Evolutionary conservation across 1,140 invertebrate species (phyloP), one percentile per base, ranked within the genome.

Genomic region (Heliconius nattereri): DNA sequence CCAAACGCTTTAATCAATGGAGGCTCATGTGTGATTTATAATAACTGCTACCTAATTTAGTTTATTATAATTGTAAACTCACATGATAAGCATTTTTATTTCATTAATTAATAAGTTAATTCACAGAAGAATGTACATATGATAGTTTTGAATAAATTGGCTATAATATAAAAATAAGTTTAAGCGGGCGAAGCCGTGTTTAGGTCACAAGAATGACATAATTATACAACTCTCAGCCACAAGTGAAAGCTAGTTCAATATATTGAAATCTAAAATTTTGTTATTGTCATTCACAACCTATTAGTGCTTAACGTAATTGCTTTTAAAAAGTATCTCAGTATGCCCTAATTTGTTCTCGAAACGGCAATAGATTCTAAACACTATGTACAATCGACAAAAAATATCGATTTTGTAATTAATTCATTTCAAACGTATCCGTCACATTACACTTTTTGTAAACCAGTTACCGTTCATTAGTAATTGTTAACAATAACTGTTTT

Each of bases 401-500:
- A 37, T 72, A 72, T n/a, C 11, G 19, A 72, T 72, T 72, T 72
- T 37, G 60, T 29, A 66, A 66, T 26, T 29, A 66, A 66, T 66
- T 16, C 26, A 66, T 66, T 26, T 66, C 5, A 73, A 73, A 77
- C 29, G 23, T 40, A 7, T 66, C 29, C 29, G 32, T 40, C 23
- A 71, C 40, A 71, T 45, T 26, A 19, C 66, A 40, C 72, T 45
- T 75, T 66, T 75, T 79, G n/a, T 19, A 52, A 60, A n/a, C 37
- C 49, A 71, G 73, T 75, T 79, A 71, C 78, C 23, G 40, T 66
- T 75, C 71, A 23, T 71, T 79, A 71, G 78, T 79, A 79, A 79
- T 72, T 37, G 35, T 60, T 75, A 71, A 75, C 78, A 75, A 73
- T 82, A 80, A 84, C 72, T 74, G 78, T 81, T 81, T 81, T 75